Conservation (phyloP, 2,797 vertebrate species). For the Rhynchotus rufescens region DNA sequence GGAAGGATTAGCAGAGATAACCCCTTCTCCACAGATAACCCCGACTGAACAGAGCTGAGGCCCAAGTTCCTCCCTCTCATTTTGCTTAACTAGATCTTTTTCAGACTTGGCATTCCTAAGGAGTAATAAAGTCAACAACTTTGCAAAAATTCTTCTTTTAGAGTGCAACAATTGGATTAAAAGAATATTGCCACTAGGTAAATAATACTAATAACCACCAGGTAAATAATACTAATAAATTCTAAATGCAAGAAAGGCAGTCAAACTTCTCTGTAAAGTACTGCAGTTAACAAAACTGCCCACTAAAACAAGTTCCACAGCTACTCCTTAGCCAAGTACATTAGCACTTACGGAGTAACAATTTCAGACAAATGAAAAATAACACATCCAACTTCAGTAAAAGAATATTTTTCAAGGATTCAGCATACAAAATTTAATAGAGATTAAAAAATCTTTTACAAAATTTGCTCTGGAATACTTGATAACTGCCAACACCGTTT, state of each 20-base stretch:
- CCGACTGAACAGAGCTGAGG: slow-evolving; percentile 9
- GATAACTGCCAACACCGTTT: not conserved
- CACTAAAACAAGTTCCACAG: not conserved
- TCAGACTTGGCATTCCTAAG: not conserved
- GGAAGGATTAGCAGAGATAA: slow-evolving; percentile 64
- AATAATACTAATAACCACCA: not conserved
- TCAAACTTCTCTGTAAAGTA: not conserved
- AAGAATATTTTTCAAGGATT: slow-evolving; percentile 16
- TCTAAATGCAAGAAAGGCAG: not conserved
- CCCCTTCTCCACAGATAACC: slow-evolving; percentile 62
- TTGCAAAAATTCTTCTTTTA: not conserved
- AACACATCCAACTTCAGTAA: not conserved
- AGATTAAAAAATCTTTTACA: not conserved
- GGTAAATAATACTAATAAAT: not conserved
- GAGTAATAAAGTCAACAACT: not conserved
- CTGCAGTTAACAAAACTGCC: not conserved
- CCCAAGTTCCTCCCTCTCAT: slow-evolving; percentile 27
- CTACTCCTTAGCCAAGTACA: rapidly evolving
- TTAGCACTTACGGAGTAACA: not conserved
- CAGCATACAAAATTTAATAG: not conserved
- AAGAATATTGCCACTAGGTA: not conserved
- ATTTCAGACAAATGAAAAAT: not conserved
- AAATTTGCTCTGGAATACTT: slow-evolving; percentile 32
- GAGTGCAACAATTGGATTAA: not conserved
- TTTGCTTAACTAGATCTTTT: slow-evolving; percentile 28